These are phyloP conservation scores for Melanotaenia nigrans DNA, from an alignment of 2,797 vertebrate species.

Conservation along the genomic window DNA sequence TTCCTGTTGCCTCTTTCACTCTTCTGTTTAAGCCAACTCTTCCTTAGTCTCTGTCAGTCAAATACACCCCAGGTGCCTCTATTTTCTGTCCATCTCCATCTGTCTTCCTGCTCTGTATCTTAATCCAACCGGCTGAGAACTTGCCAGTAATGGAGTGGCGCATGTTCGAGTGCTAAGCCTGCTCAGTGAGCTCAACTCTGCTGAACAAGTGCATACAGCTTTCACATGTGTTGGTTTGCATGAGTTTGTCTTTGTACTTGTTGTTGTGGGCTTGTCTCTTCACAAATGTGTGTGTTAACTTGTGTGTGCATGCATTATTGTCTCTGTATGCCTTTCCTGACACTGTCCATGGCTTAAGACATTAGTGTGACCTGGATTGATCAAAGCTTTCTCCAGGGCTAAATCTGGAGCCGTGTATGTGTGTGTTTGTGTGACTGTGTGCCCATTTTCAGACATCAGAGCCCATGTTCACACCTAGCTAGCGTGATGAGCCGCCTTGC, in stretches of 20 bases:
- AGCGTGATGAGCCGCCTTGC: constrained; percentile 23
- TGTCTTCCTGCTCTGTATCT: constrained; percentile 51
- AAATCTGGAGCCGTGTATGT: constrained; percentile 44
- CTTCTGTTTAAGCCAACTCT: neutral
- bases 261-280: neutral
- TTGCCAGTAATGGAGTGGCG: constrained; percentile 47
- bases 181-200: constrained; percentile 28
- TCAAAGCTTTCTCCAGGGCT: constrained; percentile 60
- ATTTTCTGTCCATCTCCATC: constrained; percentile 36
- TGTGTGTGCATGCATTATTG: neutral
- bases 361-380: constrained; percentile 52
- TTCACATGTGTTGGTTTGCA: neutral
- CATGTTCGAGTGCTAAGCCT: constrained; percentile 5
- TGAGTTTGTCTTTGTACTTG: neutral
- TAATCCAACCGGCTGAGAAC: constrained; percentile 42
- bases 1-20: constrained; percentile 9
- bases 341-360: constrained; percentile 24
- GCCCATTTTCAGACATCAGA: constrained; percentile 22
- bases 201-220: constrained; percentile 17
- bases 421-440: constrained; percentile 15
- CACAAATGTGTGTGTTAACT: neutral
- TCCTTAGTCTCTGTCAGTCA: constrained; percentile 19
- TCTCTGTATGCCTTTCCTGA: constrained; percentile 8
- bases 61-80: constrained; percentile 31
- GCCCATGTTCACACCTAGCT: constrained; percentile 35